Evolutionary conservation across 2,113 vertebrate species (phyloP), one percentile per base, ranked within the genome.

Genomic region (Nothobranchius furzeri): DNA sequence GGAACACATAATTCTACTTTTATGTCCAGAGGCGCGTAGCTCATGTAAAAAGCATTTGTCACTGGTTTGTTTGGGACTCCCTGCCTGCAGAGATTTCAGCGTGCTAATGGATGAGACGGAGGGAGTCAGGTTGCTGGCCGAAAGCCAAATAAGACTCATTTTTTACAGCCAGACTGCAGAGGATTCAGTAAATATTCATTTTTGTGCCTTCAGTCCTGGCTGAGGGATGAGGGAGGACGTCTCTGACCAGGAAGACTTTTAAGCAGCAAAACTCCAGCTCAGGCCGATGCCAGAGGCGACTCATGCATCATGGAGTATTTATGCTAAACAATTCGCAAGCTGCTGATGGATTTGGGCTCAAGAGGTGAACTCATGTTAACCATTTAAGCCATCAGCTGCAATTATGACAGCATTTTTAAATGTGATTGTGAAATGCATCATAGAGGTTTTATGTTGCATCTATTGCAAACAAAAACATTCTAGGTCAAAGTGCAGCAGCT

Each of bases 91-190:
- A 71, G 72, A 79, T 72, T 49, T 65, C 69, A 52, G 64, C 54
- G 72, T 51, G 65, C 68, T 85, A 82, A 87, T 87, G 75, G 79
- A 87, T 83, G 84, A 82, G 83, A 87, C 79, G 62, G 60, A 45
- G 79, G 79, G 73, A 64, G 55, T 83, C 59, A 67, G 75, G 66
- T 62, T 68, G 68, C 75, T 85, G 88, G 64, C 75, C 63, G 56
- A 14, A 7, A 58, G 82, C 82, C 83, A 82, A 60, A 71, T 46
- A 46, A 64, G 15, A 46, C 65, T 66, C 48, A 24, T 48, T 64
- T 79, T 82, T 76, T 64, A 73, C 15, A 45, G 68, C 50, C 64
- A 59, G 47, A 36, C 81, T 56, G 58, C 75, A 57, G 55, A 35
- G 7, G n/a, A 46, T 81, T 53, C 42, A 58, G 57, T 85, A 79